These are phyloP conservation scores for Hoplostethus atlanticus DNA, from an alignment of 2,797 vertebrate genomes.

Conservation along the genomic window DNA sequence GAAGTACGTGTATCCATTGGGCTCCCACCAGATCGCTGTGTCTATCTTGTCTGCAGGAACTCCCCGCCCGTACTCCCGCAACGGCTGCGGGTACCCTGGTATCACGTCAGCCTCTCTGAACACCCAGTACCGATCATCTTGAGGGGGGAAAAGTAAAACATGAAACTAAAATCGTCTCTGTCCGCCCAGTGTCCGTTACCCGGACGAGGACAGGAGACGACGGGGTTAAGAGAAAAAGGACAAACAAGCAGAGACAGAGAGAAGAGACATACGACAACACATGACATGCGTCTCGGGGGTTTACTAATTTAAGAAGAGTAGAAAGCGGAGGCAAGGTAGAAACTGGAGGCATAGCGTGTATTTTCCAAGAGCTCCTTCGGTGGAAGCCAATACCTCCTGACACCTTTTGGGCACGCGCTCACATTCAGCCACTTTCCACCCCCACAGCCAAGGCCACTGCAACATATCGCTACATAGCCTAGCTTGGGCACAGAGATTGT, in stretches of 20 bases:
- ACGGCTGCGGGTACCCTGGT: constrained; percentile 92
- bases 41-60: constrained; percentile 91
- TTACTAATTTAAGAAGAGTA: constrained; percentile 31
- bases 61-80: constrained; percentile 89
- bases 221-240: neutral
- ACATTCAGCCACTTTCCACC: constrained; percentile 54
- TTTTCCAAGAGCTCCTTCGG: constrained; percentile 55
- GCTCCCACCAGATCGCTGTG: constrained; percentile 96
- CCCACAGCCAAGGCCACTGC: constrained; percentile 38
- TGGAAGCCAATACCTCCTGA: constrained; percentile 41
- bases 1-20: constrained; percentile 93
- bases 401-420: constrained; percentile 36
- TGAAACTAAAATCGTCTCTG: no score
- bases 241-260: neutral
- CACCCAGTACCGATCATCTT: constrained; percentile 93
- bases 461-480: neutral
- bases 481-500: neutral
- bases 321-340: constrained; percentile 40
- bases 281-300: constrained; percentile 25
- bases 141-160: constrained; percentile 1
- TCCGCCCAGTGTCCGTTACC: no score
- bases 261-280: constrained; percentile 18
- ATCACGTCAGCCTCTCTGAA: constrained; percentile 95
- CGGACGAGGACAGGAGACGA: neutral
- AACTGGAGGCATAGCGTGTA: constrained; percentile 14